Evolutionary conservation across 1,140 invertebrate genomes (phyloP), one percentile per base, ranked within the genome.

Genomic region (Pogonomyrmex californicus): DNA sequence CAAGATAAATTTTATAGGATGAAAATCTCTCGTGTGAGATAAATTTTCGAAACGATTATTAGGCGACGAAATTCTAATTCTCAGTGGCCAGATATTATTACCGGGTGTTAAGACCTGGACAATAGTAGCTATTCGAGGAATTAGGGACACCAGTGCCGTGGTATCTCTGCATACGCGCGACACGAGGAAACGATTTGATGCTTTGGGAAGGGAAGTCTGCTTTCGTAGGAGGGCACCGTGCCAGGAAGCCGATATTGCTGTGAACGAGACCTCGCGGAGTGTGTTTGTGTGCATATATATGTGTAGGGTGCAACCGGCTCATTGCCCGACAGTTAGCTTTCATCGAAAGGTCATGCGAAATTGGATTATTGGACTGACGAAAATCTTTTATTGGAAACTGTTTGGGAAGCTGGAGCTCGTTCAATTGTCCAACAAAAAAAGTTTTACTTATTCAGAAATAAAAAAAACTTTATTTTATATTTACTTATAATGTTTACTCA

Each of bases 151-250:
- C 54, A 60, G 56, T 82, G 38, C 79, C 54, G 54, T 56, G 70
- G 14, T 63, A 62, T 54, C 44, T 66, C 49, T 87, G 68, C 82
- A 79, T 58, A 90, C 73, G 83, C 83, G 47, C 89, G 79, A 90
- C 87, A 91, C 87, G 90, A 85, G 87, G 87, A 91, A 91, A 91
- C 90, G 87, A 91, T 91, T 89, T 91, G 90, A 91, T 86, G 89
- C 89, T 91, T 91, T 91, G 90, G 90, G 90, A 91, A 91, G 90
- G 90, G 90, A 91, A 91, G 90, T 91, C 89, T 91, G 87, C 90
- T 90, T 89, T 91, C 85, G 89, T 89, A 91, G 87, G 82, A 91
- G 89, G 90, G 89, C 87, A 91, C 87, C 85, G 90, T 87, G 90
- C 85, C 90, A 91, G 90, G 90, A 91, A 91, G 90, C 90, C 89